Base-by-base conservation (phyloP, 2,113 vertebrate species). In the Nyctereutes procyonoides region DNA sequence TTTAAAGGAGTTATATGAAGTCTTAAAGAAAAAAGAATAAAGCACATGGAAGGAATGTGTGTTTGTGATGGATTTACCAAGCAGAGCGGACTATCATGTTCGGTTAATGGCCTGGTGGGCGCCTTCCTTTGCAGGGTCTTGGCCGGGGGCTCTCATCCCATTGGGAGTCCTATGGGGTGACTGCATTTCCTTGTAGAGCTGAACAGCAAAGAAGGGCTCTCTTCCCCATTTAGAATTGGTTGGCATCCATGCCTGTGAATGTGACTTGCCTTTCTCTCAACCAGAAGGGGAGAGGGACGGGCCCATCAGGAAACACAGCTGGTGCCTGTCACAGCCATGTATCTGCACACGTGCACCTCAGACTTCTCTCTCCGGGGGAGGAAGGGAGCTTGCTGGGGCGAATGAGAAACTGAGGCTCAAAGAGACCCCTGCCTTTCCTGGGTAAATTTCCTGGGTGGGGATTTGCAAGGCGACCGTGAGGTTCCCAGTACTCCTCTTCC, bases 311-410 rank as follows among this genome's bases (percentile, higher is more conserved):
- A 80, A 53, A 55, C 20, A 1, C 19, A 11, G 13, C 0, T 20
- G 38, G n/a, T 22, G 11, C 22, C 8, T 4, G 51, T 3, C 5
- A 30, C 28, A 48, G 30, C 16, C 13, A 2, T 17, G 15, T 2
- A 11, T 58, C 19, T 8, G 5, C 0, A 0, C 1, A 1, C 3
- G 24, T 11, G 5, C 11, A 0, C 56, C 8, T 19, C 6, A 26
- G 67, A 11, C 12, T 0, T 19, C 5, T 26, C 53, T 22, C 1
- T 51, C 12, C 82, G 15, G 28, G 17, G 85, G 1, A 60, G 38
- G n/a, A 86, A 22, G 38, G 17, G n/a, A 10, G 30, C 16, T 0
- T 0, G 0, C 2, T 1, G 0, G 2, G 5, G 1, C 9, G 12
- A 2, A 0, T 9, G 38, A 30, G 82, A 69, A 60, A 8, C 26